Evolutionary conservation across 2,888 invertebrate species (phyloP).

Genomic region (Argynnis bischoffii): DNA sequence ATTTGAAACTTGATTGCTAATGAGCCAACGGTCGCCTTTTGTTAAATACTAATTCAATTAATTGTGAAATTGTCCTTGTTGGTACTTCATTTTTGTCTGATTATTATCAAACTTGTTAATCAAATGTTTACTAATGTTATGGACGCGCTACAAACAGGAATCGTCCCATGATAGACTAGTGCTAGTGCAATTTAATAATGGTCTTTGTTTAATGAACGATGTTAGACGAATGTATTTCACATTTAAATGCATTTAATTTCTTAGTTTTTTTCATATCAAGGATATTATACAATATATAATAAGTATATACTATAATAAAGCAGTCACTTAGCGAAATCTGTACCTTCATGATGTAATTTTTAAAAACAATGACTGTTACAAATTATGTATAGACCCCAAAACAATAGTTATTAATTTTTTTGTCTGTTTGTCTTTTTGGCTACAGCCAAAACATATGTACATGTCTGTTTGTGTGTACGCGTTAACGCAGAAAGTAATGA

Average conservation of each 20-base stretch:
- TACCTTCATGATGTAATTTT: no score
- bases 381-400: no score
- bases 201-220: neutral
- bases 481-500: no score
- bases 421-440: no score
- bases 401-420: no score
- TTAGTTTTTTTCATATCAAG: no score
- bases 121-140: constrained; percentile 16
- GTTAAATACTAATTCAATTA: constrained; percentile 7
- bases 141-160: constrained; percentile 8
- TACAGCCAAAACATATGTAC: no score
- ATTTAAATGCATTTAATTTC: neutral
- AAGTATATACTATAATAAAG: no score
- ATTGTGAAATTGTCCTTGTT: constrained; percentile 3
- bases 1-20: neutral
- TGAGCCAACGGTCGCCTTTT: neutral
- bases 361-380: no score
- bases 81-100: constrained; percentile 12
- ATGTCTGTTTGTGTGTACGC: no score
- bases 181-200: constrained; percentile 10
- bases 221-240: neutral
- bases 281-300: no score
- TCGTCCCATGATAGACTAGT: constrained; percentile 10
- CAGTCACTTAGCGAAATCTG: no score
- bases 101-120: constrained; percentile 13